Conservation (phyloP, 2,888 invertebrate species). For the Notocelia uddmanniana region DNA sequence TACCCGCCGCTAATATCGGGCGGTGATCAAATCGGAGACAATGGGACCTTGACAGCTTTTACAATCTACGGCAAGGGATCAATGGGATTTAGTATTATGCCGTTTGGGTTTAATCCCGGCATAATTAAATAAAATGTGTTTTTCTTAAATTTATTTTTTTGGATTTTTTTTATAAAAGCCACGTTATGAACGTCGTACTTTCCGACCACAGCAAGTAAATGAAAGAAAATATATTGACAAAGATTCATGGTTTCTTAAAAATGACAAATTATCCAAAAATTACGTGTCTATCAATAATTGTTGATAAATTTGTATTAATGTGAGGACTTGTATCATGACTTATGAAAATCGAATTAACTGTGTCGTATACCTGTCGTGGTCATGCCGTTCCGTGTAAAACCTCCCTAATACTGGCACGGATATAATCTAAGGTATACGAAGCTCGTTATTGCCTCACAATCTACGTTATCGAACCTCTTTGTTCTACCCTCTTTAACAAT, state of each 20-base stretch:
- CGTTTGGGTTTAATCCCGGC: background rate
- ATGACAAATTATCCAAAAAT: too few relatives aligned
- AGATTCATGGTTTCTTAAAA: too few relatives aligned
- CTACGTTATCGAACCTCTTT: conserved; percentile 43
- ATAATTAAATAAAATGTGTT: too few relatives aligned
- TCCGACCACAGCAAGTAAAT: too few relatives aligned
- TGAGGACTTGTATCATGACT: too few relatives aligned
- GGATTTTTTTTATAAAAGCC: too few relatives aligned
- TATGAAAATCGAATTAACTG: background rate
- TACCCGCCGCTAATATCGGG: conserved; percentile 24
- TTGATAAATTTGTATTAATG: too few relatives aligned
- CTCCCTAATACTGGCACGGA: conserved; percentile 11
- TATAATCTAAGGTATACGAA: conserved; percentile 40
- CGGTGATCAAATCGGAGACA: conserved; percentile 30
- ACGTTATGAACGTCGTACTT: too few relatives aligned
- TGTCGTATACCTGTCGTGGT: background rate
- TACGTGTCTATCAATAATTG: too few relatives aligned
- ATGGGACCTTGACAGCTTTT: conserved; percentile 24
- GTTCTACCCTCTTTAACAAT: conserved; percentile 37
- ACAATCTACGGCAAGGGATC: conserved; percentile 5
- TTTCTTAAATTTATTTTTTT: too few relatives aligned
- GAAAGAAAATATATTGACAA: too few relatives aligned
- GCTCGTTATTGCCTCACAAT: conserved; percentile 42
- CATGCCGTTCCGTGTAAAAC: conserved; percentile 15
- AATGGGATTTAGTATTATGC: background rate